A percentile compares a stretch with the other conserved stretches of the same genome.
phyloP scores from a whole-genome alignment of 2,113 vertebrate genomes.

The Gyps fulvus region DNA sequence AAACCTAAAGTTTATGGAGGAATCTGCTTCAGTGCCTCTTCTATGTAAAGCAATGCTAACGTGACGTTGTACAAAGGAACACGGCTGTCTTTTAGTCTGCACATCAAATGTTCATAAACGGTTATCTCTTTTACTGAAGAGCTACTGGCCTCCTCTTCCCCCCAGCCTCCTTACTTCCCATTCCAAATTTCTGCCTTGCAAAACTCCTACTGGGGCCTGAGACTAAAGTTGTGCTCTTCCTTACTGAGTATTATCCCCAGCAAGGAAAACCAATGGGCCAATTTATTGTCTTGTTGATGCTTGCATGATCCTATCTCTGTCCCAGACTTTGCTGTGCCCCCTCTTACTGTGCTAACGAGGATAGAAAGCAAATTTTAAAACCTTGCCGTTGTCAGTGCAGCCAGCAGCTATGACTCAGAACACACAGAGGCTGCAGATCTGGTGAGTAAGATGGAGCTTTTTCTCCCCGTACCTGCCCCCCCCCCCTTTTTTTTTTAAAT shows the following conservation, averaged over 20 bases:
- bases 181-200: background rate
- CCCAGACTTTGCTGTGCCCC: background rate
- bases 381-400: background rate
- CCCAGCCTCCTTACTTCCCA: background rate
- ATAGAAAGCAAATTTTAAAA: slow-evolving; percentile 17
- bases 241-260: background rate
- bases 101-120: background rate
- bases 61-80: background rate
- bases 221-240: background rate
- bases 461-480: background rate
- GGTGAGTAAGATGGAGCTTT: background rate
- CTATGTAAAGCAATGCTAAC: background rate
- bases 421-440: background rate
- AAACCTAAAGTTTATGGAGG: background rate
- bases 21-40: background rate
- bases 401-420: slow-evolving; percentile 51
- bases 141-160: background rate
- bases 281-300: background rate
- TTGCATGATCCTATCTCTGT: background rate
- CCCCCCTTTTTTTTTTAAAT: background rate
- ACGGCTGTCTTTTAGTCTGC: background rate
- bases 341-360: background rate
- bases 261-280: background rate
- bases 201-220: background rate
- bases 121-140: background rate